A percentile compares a stretch with the other conserved stretches of the same genome.
Conservation (phyloP, 2,113 vertebrate species). For the Elanus axillaris region DNA sequence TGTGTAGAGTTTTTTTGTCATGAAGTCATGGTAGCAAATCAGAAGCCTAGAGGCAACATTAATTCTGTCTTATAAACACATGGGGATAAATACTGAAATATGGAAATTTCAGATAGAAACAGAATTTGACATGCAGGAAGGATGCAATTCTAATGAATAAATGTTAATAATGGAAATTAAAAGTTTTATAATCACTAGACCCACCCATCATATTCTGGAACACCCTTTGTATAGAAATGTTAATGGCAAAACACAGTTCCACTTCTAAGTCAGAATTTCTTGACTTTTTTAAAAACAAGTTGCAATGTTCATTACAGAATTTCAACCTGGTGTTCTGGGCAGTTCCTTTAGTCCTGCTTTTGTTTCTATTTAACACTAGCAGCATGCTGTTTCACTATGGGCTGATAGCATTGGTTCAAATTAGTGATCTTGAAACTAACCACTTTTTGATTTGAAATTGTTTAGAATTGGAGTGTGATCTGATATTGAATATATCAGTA, state of each 20-base stretch:
- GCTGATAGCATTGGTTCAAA: background rate
- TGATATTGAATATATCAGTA: background rate
- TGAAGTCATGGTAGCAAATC: background rate
- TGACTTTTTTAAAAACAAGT: background rate
- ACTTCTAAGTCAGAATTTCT: background rate
- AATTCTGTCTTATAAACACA: background rate
- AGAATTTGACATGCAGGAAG: background rate
- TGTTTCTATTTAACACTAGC: background rate
- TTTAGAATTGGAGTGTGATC: background rate
- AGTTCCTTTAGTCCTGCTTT: background rate
- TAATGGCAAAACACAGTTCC: background rate
- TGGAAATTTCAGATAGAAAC: background rate
- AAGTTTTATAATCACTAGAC: background rate
- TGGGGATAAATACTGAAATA: background rate
- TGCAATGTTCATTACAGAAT: background rate
- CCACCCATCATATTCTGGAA: background rate
- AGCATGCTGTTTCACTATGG: background rate
- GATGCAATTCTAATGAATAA: background rate
- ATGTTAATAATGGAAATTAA: background rate
- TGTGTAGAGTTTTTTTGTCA: background rate
- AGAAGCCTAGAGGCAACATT: background rate
- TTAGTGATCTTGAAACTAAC: background rate
- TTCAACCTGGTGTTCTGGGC: background rate
- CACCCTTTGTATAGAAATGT: background rate
- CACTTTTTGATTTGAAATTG: fast-evolving